Conservation (phyloP, 2,888 invertebrate species). For the Amiota mariae region DNA sequence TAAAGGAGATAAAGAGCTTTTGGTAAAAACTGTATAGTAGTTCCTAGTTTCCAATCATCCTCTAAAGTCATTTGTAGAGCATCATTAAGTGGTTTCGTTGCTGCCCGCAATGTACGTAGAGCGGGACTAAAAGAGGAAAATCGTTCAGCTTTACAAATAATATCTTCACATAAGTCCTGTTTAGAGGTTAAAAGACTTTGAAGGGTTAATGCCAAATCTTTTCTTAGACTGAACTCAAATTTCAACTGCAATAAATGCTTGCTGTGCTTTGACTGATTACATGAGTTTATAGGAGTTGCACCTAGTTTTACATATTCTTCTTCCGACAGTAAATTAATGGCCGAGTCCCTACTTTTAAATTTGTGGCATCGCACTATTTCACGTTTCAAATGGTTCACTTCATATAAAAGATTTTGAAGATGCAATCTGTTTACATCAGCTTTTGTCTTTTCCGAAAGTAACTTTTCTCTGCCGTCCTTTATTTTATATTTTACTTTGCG, state of each 20-base stretch:
- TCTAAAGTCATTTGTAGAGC: constrained; percentile 87
- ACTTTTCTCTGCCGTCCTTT: constrained; percentile 85
- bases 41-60: constrained; percentile 84
- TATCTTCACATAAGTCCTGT: constrained; percentile 83
- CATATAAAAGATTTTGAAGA: constrained; percentile 94
- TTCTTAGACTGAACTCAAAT: constrained; percentile 92
- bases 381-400: constrained; percentile 92
- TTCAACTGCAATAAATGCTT: constrained; percentile 89
- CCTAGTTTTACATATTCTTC: constrained; percentile 83
- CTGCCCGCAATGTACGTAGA: constrained; percentile 80
- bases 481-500: constrained; percentile 91
- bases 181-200: constrained; percentile 84
- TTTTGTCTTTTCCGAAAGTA: constrained; percentile 87
- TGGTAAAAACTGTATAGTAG: constrained; percentile 84
- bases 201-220: constrained; percentile 85
- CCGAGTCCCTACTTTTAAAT: constrained; percentile 96
- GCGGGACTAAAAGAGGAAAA: constrained; percentile 89
- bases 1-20: constrained; percentile 89
- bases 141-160: constrained; percentile 83
- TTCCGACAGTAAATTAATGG: constrained; percentile 88
- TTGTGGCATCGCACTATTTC: constrained; percentile 96
- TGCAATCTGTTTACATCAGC: constrained; percentile 93
- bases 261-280: constrained; percentile 78
- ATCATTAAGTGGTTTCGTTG: constrained; percentile 92
- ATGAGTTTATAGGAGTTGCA: constrained; percentile 77